Conservation (phyloP, 1,140 invertebrate species). For the Helicoverpa zea region DNA sequence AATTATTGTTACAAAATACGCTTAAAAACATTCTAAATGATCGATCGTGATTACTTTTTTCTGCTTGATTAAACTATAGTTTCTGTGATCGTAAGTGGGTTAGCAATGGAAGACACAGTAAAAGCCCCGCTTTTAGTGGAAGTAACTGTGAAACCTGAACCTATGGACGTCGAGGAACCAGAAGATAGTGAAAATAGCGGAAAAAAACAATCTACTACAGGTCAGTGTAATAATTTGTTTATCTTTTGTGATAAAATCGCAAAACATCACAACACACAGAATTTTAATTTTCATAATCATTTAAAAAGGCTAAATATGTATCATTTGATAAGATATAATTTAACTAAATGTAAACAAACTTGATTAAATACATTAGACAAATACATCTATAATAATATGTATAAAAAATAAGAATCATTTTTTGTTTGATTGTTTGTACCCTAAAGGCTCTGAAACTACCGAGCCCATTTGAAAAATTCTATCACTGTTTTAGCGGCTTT, state of each 20-base stretch:
- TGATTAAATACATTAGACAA: too few species aligned
- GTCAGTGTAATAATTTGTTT: constrained; percentile 6
- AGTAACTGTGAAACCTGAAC: constrained; percentile 20
- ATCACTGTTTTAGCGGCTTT: too few species aligned
- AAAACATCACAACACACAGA: too few species aligned
- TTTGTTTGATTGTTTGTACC: too few species aligned
- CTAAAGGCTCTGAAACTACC: too few species aligned
- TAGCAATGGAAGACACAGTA: neutral
- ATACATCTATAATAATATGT: too few species aligned
- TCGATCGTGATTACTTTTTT: constrained; percentile 5
- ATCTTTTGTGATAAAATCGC: neutral
- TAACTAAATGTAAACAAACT: too few species aligned
- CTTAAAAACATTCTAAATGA: constrained; percentile 15
- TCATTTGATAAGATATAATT: too few species aligned
- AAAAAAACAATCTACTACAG: neutral
- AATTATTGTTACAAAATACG: neutral
- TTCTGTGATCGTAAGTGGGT: constrained; percentile 14
- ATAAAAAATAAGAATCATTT: too few species aligned
- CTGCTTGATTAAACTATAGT: neutral
- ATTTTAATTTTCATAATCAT: too few species aligned
- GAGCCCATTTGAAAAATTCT: too few species aligned
- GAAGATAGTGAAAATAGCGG: neutral
- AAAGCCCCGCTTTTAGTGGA: neutral
- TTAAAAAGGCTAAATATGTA: too few species aligned
- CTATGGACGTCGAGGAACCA: neutral